Evolutionary conservation across 1,140 invertebrate genomes (phyloP).

Genomic region (Conus ventricosus): DNA sequence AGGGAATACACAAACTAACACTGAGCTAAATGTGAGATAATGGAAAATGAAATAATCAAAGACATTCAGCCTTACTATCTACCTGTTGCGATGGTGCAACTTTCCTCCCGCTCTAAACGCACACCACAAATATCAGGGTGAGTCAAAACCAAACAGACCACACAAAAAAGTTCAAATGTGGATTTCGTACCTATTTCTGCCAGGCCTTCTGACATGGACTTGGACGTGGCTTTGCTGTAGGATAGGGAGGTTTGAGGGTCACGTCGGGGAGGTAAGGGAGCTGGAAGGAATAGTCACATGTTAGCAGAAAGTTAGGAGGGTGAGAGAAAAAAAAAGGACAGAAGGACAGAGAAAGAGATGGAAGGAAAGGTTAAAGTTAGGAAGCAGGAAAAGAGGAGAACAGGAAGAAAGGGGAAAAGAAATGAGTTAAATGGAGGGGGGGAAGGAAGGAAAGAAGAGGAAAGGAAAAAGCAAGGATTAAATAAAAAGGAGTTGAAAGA

Average conservation of each 20-base stretch:
- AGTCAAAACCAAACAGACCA: too few species aligned
- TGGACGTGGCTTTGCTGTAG: constrained; percentile 80
- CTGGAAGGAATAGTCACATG: constrained; percentile 37
- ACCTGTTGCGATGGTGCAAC: too few species aligned
- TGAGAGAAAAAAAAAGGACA: background rate
- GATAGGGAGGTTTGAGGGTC: constrained; percentile 96
- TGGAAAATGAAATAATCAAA: too few species aligned
- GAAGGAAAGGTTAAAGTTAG: background rate
- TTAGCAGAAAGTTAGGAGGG: background rate
- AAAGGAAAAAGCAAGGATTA: too few species aligned
- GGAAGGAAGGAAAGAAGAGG: too few species aligned
- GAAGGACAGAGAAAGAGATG: background rate
- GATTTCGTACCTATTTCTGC: constrained; percentile 63
- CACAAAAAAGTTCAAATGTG: too few species aligned
- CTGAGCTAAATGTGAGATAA: too few species aligned
- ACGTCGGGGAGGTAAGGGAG: constrained; percentile 75
- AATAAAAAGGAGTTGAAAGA: too few species aligned
- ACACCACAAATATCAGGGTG: too few species aligned
- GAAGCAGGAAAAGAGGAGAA: background rate
- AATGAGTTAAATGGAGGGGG: background rate
- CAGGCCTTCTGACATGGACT: constrained; percentile 67
- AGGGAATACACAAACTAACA: too few species aligned
- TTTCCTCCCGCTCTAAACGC: too few species aligned
- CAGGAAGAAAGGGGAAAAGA: background rate
- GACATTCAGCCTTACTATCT: too few species aligned